Conservation (phyloP, 2,888 invertebrate species). For the Oeneis ivallda region DNA sequence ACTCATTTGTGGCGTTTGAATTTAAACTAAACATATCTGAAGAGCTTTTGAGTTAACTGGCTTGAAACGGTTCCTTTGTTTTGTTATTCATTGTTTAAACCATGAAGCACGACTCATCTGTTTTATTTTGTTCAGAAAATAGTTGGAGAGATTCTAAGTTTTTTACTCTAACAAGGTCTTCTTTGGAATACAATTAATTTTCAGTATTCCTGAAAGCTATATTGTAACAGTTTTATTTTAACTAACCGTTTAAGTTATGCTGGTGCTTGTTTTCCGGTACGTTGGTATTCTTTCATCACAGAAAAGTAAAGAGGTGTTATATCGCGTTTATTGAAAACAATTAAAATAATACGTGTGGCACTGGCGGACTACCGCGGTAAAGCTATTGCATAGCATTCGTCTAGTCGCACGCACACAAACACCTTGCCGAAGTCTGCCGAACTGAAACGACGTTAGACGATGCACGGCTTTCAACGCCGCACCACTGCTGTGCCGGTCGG, state of each 20-base stretch:
- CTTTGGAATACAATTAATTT: conserved; percentile 11
- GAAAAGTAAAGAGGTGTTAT: neutral
- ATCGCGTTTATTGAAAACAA: no score
- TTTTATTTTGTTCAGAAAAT: conserved; percentile 9
- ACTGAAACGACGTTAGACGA: no score
- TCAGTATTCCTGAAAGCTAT: conserved; percentile 7
- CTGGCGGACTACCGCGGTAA: no score
- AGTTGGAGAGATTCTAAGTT: conserved; percentile 8
- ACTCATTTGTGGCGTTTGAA: conserved; percentile 2
- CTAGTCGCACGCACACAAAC: no score
- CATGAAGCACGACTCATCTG: conserved; percentile 9
- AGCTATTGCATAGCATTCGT: no score
- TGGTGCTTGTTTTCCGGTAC: no score
- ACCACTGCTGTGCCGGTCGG: no score
- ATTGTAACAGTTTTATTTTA: conserved; percentile 3
- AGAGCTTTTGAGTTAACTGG: neutral
- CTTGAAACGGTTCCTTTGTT: conserved; percentile 8
- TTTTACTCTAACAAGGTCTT: conserved; percentile 4
- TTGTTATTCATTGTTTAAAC: conserved; percentile 11
- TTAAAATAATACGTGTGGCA: no score
- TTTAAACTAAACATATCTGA: conserved; percentile 12
- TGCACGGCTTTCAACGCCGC: no score
- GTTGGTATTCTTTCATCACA: neutral
- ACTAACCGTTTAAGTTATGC: neutral
- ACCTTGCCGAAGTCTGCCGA: no score